Conservation (phyloP, 2,113 vertebrate species). For the Poeciliopsis prolifica region DNA sequence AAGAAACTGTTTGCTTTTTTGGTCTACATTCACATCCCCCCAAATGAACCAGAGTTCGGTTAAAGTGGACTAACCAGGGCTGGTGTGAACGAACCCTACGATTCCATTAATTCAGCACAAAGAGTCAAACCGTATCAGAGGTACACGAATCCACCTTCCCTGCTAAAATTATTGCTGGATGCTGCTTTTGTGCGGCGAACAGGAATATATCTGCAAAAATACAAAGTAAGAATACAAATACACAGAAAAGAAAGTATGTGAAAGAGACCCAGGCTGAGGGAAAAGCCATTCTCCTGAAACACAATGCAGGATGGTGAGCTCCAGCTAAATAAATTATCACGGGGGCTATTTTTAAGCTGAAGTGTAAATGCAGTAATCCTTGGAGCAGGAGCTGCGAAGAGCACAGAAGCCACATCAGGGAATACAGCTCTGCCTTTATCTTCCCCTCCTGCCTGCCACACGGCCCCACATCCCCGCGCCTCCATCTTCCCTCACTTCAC, state of each 20-base stretch:
- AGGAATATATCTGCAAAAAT: conserved; percentile 30
- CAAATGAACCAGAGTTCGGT: too few species aligned
- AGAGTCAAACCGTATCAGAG: conserved; percentile 11
- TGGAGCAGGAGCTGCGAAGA: conserved; percentile 69
- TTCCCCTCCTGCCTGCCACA: conserved; percentile 18
- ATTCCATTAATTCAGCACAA: neutral
- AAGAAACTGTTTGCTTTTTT: too few species aligned
- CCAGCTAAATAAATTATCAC: conserved; percentile 82
- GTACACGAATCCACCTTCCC: conserved; percentile 2
- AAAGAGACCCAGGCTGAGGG: conserved; percentile 18
- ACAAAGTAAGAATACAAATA: neutral
- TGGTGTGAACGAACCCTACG: neutral
- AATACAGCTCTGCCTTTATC: conserved; percentile 68
- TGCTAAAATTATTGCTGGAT: neutral
- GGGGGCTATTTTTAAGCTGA: conserved; percentile 81
- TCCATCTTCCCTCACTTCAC: conserved; percentile 57
- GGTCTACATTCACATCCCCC: too few species aligned
- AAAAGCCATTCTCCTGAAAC: conserved; percentile 63
- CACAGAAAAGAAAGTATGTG: conserved; percentile 21
- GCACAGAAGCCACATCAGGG: conserved; percentile 70
- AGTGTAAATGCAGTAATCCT: conserved; percentile 83
- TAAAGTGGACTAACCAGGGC: too few species aligned
- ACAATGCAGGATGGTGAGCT: conserved; percentile 69
- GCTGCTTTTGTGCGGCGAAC: conserved; percentile 8
- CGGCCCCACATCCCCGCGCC: conserved; percentile 38